Evolutionary conservation across 1,140 invertebrate genomes (phyloP).

Genomic region (Monochamus saltuarius): DNA sequence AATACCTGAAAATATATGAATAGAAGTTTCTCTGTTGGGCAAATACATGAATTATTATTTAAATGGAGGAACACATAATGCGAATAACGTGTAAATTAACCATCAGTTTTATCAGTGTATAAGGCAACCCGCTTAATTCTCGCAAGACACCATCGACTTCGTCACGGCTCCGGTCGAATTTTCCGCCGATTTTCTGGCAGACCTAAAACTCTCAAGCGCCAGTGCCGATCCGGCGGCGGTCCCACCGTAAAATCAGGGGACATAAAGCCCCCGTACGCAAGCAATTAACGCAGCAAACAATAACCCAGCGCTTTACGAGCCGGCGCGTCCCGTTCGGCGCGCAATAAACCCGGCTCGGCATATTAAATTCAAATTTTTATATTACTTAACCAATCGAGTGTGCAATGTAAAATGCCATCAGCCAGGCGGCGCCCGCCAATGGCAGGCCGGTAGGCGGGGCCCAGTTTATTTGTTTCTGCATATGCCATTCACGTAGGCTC

Average conservation of each 20-base stretch:
- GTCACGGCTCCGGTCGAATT: background rate
- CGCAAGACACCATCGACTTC: no score
- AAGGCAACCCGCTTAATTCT: no score
- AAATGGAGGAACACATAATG: no score
- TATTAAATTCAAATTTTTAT: conserved; percentile 48
- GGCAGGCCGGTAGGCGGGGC: conserved; percentile 36
- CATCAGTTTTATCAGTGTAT: no score
- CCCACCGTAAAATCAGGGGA: no score
- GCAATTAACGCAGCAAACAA: conserved; percentile 32
- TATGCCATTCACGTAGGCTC: conserved; percentile 43
- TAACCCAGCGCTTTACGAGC: conserved; percentile 21
- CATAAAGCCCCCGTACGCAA: background rate
- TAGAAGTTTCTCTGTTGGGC: no score
- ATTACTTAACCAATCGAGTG: conserved; percentile 45
- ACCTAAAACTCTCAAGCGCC: no score
- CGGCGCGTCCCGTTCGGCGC: background rate
- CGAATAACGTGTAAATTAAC: no score
- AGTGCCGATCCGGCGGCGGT: background rate
- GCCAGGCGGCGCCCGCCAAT: conserved; percentile 34
- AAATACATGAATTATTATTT: no score
- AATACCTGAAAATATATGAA: no score
- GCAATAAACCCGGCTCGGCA: conserved; percentile 17
- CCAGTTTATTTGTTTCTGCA: conserved; percentile 43
- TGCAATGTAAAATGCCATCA: conserved; percentile 42
- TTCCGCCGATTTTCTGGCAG: background rate